Base-by-base conservation (phyloP, 2,888 invertebrate species). In the Cerceris ruficornis region DNA sequence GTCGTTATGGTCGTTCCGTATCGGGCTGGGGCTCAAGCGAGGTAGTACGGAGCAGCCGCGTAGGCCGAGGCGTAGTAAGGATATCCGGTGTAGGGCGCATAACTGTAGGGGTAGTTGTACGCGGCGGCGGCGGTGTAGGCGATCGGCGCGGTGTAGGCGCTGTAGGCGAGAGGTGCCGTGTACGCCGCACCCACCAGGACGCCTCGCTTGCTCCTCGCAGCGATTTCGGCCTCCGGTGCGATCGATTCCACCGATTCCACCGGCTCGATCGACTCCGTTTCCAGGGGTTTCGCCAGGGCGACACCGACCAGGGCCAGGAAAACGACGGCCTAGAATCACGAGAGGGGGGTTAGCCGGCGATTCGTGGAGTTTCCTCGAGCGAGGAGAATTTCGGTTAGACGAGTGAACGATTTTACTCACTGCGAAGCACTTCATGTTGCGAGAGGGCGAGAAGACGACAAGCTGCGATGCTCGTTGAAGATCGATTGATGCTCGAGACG, bases 391-490 rank as follows among this genome's bases (percentile, higher is more conserved):
- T 11, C 11, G 46, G 54, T n/a, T 9, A 54, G 8, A 1, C 28
- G 28, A 28, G 28, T 28, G 2, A 28, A 28, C 13, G 52, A 42
- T 17, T 85, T 59, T 89, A 90, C 90, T 89, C 82, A 90, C 90
- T 68, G 82, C 87, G 86, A 91, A 85, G 87, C 87, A 90, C 87
- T 90, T 91, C 90, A 90, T 90, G 87, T 85, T 88, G 89, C 42
- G 52, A 74, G 61, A 74, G 55, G 77, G 65, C 41, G 78, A 75
- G 68, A 70, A 80, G 80, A 28, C 43, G 75, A 81, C 66, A 82
- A 73, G 76, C 83, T 84, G 77, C 72, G 58, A 59, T 73, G 76
- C 77, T 82, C 75, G 88, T 84, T 77, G 84, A 69, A 69, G 77
- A 86, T 86, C 83, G 88, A 91, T 86, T 90, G 91, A 90, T 90